A percentile compares a stretch with the other conserved stretches of the same genome.
phyloP scores from a whole-genome alignment of 2,113 vertebrate species.

The Protobothrops mucrosquamatus region DNA sequence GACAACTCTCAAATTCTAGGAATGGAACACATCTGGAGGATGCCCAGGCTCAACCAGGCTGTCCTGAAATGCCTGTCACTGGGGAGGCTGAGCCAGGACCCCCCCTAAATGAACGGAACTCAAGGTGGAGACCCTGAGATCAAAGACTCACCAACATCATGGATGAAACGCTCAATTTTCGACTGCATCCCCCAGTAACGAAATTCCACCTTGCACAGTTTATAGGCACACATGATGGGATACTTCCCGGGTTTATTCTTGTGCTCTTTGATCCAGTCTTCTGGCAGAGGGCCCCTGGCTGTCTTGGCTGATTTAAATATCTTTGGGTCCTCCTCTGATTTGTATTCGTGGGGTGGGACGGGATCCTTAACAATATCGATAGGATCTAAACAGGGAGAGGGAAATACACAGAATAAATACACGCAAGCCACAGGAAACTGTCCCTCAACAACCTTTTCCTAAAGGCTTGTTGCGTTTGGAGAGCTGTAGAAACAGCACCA shows the following conservation, averaged over 20 bases:
- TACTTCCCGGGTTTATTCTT: slow-evolving; percentile 76
- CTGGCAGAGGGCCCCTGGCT: slow-evolving; percentile 86
- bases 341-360: slow-evolving; percentile 90
- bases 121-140: too few relatives aligned
- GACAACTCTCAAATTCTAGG: not conserved
- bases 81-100: not conserved
- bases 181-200: slow-evolving; percentile 99
- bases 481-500: slow-evolving; percentile 45
- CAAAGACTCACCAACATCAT: slow-evolving; percentile 88
- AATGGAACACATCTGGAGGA: not conserved
- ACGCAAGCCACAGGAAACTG: not conserved
- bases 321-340: slow-evolving; percentile 91
- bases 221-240: slow-evolving; percentile 98
- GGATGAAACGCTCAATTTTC: slow-evolving; percentile 98
- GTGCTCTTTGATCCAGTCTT: slow-evolving; percentile 93
- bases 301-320: slow-evolving; percentile 90
- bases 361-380: slow-evolving; percentile 96
- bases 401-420: not conserved
- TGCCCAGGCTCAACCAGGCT: too few relatives aligned
- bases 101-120: not conserved
- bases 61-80: not conserved
- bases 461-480: slow-evolving; percentile 33
- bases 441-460: not conserved
- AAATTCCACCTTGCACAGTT: slow-evolving; percentile 98
- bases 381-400: slow-evolving; percentile 70